Evolutionary conservation across 92 coral and sea anemone species (phyloP).

Genomic region (Actinostola sp.): DNA sequence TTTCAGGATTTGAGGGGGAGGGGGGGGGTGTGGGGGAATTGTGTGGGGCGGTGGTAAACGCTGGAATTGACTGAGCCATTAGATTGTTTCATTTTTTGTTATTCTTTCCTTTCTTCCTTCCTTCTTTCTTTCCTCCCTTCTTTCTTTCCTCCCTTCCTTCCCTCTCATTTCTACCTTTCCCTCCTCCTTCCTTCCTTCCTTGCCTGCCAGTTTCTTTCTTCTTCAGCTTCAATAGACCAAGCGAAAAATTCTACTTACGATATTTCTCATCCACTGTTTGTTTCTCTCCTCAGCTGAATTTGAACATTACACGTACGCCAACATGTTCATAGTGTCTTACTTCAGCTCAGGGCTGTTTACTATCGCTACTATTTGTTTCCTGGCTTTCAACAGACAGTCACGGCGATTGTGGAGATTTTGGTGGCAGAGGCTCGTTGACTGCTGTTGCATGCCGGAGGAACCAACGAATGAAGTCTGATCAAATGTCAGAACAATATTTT

Average conservation of each 20-base stretch:
- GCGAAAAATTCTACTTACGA: too few species aligned
- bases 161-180: not conserved
- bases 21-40: too few species aligned
- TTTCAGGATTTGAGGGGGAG: too few species aligned
- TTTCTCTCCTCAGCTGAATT: constrained; percentile 40
- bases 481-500: too few species aligned
- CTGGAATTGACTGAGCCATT: too few species aligned
- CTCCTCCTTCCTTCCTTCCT: not conserved
- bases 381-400: constrained; percentile 88
- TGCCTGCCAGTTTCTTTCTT: not conserved
- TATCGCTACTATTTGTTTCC: constrained; percentile 76
- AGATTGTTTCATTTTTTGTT: too few species aligned
- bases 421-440: constrained; percentile 45
- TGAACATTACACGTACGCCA: constrained; percentile 59
- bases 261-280: not conserved
- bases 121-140: not conserved
- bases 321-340: constrained; percentile 59
- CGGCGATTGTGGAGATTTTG: constrained; percentile 79
- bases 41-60: too few species aligned
- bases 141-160: constrained; percentile 13
- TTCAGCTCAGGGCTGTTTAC: constrained; percentile 76
- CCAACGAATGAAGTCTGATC: not conserved
- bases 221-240: too few species aligned
- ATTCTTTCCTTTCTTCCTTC: constrained; percentile 8
- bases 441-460: constrained; percentile 59